Evolutionary conservation across 2,888 invertebrate species (phyloP).

Genomic region (Hetaerina titia): DNA sequence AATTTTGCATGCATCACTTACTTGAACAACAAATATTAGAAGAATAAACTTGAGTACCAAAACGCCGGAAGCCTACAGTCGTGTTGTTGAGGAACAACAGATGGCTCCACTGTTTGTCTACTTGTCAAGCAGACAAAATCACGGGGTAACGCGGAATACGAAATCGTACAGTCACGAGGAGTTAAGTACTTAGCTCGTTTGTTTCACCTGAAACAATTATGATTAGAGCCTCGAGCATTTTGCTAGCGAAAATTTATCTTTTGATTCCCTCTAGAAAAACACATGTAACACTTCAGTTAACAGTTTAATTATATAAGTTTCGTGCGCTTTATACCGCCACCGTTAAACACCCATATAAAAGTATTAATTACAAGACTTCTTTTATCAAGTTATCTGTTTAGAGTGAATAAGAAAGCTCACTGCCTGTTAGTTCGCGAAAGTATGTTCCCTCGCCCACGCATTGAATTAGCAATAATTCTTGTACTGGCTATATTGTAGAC

Average conservation of each 20-base stretch:
- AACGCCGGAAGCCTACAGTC: constrained; percentile 64
- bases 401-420: too few relatives aligned
- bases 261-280: too few relatives aligned
- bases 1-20: constrained; percentile 58
- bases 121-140: constrained; percentile 67
- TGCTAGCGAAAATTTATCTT: too few relatives aligned
- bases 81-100: constrained; percentile 64
- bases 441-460: too few relatives aligned
- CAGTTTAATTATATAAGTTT: background rate
- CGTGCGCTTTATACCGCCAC: background rate
- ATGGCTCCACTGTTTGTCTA: constrained; percentile 68
- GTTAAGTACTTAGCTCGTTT: background rate
- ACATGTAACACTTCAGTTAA: too few relatives aligned
- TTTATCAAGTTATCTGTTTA: too few relatives aligned
- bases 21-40: constrained; percentile 57
- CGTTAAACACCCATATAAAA: background rate
- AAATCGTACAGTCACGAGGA: constrained; percentile 38
- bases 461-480: too few relatives aligned
- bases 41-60: constrained; percentile 29
- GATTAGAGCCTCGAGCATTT: too few relatives aligned
- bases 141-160: constrained; percentile 55
- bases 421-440: too few relatives aligned
- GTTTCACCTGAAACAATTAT: background rate
- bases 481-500: too few relatives aligned
- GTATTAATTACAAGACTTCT: too few relatives aligned